Percentiles rank a stretch among this genome's conserved stretches.
phyloP scores from a whole-genome alignment of 2,797 vertebrate genomes.

The Pipistrellus pygmaeus region DNA sequence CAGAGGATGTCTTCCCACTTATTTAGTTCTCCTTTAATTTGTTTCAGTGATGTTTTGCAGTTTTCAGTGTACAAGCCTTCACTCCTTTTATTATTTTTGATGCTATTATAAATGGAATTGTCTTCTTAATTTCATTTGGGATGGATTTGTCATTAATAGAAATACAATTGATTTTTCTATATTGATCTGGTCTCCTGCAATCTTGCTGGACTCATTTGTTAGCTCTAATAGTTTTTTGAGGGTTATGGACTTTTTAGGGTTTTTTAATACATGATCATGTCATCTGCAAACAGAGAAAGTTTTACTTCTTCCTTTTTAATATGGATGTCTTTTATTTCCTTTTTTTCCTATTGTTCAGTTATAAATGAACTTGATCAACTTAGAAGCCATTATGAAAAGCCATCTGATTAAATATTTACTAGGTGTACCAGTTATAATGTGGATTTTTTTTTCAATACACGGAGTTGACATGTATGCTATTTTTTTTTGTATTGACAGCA shows the following conservation, averaged over 20 bases:
- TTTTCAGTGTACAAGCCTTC: background rate
- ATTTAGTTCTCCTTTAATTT: conserved; percentile 24
- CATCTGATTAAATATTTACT: conserved; percentile 46
- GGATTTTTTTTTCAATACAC: too few relatives aligned
- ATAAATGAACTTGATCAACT: conserved; percentile 7
- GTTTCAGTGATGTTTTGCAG: background rate
- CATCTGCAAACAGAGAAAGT: background rate
- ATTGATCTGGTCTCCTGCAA: background rate
- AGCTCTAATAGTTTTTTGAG: background rate
- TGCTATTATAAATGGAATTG: background rate
- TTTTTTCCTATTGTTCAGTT: background rate
- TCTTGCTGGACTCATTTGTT: conserved; percentile 10
- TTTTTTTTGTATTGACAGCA: too few relatives aligned
- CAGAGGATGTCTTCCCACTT: background rate
- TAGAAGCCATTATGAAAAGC: conserved; percentile 41
- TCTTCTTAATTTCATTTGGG: conserved; percentile 42
- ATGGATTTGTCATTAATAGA: background rate
- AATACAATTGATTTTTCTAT: conserved; percentile 25
- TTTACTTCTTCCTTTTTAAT: conserved; percentile 49
- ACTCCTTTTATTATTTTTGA: conserved; percentile 42
- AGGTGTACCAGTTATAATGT: too few relatives aligned
- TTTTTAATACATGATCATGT: background rate
- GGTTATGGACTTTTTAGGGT: background rate
- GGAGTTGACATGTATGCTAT: too few relatives aligned
- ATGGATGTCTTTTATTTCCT: background rate